Conservation (phyloP, 2,113 vertebrate species). For the Sinocyclocheilus anshuiensis region DNA sequence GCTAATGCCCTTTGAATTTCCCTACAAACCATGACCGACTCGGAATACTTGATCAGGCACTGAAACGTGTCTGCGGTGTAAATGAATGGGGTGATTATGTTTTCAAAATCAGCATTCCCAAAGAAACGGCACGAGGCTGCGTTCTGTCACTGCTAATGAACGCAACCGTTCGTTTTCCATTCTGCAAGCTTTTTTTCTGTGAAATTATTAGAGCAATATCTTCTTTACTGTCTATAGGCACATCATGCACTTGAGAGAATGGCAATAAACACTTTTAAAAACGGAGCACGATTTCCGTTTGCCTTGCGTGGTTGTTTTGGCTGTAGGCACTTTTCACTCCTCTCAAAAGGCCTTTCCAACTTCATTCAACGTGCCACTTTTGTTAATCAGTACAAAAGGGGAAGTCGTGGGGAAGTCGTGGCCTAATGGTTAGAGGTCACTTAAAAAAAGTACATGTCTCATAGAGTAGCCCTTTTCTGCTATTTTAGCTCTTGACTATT, state of each 20-base stretch:
- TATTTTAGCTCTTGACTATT: background rate
- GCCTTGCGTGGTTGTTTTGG: slow-evolving; percentile 18
- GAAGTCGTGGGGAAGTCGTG: too few species aligned
- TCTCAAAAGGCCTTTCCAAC: background rate
- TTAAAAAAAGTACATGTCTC: background rate
- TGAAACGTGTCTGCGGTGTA: slow-evolving; percentile 28
- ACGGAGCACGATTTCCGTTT: background rate
- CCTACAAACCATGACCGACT: background rate
- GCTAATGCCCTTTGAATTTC: slow-evolving; percentile 41
- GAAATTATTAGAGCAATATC: slow-evolving; percentile 8
- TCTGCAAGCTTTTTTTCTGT: background rate
- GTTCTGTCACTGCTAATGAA: background rate
- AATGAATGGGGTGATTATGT: slow-evolving; percentile 28
- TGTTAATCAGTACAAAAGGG: background rate
- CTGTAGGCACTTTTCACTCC: slow-evolving; percentile 9
- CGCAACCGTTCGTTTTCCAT: background rate
- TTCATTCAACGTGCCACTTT: slow-evolving; percentile 7
- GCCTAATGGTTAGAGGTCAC: too few species aligned
- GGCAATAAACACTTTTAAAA: background rate
- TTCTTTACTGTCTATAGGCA: background rate
- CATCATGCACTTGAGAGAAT: background rate
- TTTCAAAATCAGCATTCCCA: slow-evolving; percentile 22
- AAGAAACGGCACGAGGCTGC: background rate
- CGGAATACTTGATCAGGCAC: slow-evolving; percentile 7
- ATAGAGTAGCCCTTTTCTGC: background rate